Conservation (phyloP, 64 coral and sea anemone genomes). For the Montipora sp. region DNA sequence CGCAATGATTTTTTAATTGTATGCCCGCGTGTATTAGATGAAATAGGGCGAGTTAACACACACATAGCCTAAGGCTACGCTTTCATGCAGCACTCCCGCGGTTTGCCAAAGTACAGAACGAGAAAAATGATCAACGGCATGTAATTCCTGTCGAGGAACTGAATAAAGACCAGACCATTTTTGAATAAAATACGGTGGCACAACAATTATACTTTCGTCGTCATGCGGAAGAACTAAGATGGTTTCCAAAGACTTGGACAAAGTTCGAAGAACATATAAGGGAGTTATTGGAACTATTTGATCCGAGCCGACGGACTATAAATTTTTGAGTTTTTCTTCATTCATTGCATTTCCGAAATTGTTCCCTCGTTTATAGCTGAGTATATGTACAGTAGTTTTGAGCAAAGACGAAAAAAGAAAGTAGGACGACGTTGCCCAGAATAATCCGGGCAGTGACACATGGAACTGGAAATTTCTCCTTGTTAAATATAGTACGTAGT, state of each 20-base stretch:
- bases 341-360: background rate
- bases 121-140: conserved; percentile 27
- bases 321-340: too few species aligned
- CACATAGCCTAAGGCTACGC: conserved; percentile 12
- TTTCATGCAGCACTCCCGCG: conserved; percentile 27
- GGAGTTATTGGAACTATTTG: too few species aligned
- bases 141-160: conserved; percentile 21
- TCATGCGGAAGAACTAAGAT: too few species aligned
- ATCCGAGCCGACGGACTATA: too few species aligned
- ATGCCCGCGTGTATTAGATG: background rate
- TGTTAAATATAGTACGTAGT: conserved; percentile 11
- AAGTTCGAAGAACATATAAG: background rate
- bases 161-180: conserved; percentile 25
- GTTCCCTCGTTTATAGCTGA: background rate
- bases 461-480: conserved; percentile 30
- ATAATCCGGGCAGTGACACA: too few species aligned
- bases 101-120: conserved; percentile 7
- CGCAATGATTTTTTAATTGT: conserved; percentile 14
- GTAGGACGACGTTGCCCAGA: too few species aligned
- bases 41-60: background rate
- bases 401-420: background rate
- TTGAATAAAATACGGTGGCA: conserved; percentile 18
- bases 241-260: background rate
- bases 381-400: background rate
- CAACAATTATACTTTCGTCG: background rate